Conservation (phyloP, 2,888 invertebrate species). For the Leuctra nigra region DNA sequence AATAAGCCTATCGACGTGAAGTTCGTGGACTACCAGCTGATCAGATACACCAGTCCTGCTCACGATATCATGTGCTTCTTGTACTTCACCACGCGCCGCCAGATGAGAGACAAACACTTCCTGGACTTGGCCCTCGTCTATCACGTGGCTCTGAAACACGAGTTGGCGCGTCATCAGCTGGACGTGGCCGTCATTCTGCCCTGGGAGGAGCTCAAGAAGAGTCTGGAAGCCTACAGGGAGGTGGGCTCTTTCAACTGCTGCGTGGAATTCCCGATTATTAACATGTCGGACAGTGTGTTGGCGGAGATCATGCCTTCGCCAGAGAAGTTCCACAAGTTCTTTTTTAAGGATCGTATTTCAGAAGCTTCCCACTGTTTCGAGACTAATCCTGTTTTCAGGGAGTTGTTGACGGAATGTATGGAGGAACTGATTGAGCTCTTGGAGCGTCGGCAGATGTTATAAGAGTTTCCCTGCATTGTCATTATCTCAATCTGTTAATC, state of each 20-base stretch:
- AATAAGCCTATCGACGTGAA: slow-evolving; percentile 49
- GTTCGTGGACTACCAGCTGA: slow-evolving; percentile 63
- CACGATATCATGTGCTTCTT: slow-evolving; percentile 54
- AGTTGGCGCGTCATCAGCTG: slow-evolving; percentile 42
- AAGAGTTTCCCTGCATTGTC: no score
- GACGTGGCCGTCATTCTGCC: slow-evolving; percentile 41
- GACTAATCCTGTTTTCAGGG: neutral
- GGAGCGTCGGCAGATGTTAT: neutral
- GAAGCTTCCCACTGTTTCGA: neutral
- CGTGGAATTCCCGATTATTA: neutral
- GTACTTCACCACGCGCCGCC: slow-evolving; percentile 46
- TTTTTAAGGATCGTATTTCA: neutral
- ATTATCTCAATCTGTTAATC: no score
- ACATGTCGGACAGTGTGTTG: neutral
- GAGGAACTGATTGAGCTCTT: no score
- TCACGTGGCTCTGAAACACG: slow-evolving; percentile 43
- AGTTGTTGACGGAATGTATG: neutral
- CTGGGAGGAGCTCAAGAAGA: slow-evolving; percentile 41
- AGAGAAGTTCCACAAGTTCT: neutral
- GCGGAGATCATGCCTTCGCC: neutral
- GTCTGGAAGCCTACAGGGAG: slow-evolving; percentile 28
- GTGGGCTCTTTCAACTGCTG: neutral
- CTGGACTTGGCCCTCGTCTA: slow-evolving; percentile 49
- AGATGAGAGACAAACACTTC: slow-evolving; percentile 46
- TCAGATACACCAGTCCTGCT: slow-evolving; percentile 57